These are phyloP conservation scores for Tetramorium simillimum DNA, from an alignment of 1,140 invertebrate genomes.

Conservation along the genomic window DNA sequence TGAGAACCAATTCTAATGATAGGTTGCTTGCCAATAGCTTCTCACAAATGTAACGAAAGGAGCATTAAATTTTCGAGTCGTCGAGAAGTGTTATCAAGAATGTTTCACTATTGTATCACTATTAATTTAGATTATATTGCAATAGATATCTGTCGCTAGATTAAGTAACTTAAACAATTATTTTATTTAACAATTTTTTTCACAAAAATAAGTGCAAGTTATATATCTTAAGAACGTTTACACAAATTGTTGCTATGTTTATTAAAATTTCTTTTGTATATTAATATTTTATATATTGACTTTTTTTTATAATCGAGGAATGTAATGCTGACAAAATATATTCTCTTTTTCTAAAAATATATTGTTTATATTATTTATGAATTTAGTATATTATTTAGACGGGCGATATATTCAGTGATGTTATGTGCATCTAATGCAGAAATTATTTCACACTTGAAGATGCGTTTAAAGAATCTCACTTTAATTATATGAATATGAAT, in stretches of 20 bases:
- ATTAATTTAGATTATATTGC: background rate
- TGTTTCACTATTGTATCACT: background rate
- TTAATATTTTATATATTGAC: background rate
- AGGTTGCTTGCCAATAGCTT: background rate
- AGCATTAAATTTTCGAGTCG: background rate
- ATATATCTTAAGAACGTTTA: background rate
- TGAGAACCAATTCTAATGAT: background rate
- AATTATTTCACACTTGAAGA: constrained; percentile 52
- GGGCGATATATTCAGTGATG: background rate
- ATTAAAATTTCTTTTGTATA: background rate
- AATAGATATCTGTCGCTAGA: background rate
- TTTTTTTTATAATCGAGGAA: background rate
- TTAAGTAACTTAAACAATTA: constrained; percentile 16
- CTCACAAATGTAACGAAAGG: background rate
- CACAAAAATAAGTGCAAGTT: background rate
- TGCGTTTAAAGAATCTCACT: background rate
- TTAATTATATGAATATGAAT: constrained; percentile 14
- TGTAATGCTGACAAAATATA: background rate
- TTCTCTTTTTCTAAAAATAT: background rate
- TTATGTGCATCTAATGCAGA: background rate
- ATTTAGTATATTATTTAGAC: background rate
- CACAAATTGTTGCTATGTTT: background rate
- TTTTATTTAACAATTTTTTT: constrained; percentile 11
- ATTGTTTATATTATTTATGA: background rate
- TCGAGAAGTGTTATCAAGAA: background rate